Evolutionary conservation across 2,888 invertebrate species (phyloP).

Genomic region (Leptinotarsa rubiginosa): DNA sequence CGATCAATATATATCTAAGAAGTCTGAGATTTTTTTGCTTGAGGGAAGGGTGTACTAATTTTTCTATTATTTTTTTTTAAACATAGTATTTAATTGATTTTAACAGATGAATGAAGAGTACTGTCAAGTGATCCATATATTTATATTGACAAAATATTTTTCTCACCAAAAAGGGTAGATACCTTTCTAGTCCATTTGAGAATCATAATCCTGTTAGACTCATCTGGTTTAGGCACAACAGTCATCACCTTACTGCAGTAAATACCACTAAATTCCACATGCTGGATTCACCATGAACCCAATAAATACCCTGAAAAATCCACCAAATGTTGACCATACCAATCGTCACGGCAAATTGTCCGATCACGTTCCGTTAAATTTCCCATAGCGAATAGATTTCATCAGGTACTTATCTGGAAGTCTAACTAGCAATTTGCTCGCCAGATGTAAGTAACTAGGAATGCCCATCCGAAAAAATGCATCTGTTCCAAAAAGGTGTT

Average conservation of each 20-base stretch:
- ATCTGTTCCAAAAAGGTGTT: slow-evolving; percentile 27
- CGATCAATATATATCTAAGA: too few species aligned
- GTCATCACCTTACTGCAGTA: neutral
- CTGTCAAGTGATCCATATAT: too few species aligned
- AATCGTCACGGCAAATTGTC: slow-evolving; percentile 4
- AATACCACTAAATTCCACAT: slow-evolving; percentile 27
- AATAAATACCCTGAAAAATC: neutral
- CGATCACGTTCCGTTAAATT: slow-evolving; percentile 19
- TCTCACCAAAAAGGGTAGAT: too few species aligned
- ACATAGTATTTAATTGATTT: too few species aligned
- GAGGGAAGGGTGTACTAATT: too few species aligned
- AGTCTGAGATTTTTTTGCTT: too few species aligned
- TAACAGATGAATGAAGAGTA: too few species aligned
- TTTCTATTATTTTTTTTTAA: too few species aligned
- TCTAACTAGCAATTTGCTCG: slow-evolving; percentile 21
- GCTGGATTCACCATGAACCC: slow-evolving; percentile 11
- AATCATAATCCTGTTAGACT: neutral
- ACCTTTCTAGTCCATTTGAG: too few species aligned
- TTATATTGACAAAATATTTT: too few species aligned
- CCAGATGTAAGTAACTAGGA: slow-evolving; percentile 19
- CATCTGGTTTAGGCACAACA: neutral
- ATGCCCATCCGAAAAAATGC: slow-evolving; percentile 21
- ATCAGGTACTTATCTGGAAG: slow-evolving; percentile 15
- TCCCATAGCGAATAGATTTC: slow-evolving; percentile 14
- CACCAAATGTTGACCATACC: slow-evolving; percentile 25